Evolutionary conservation across 1,140 invertebrate species (phyloP).

Genomic region (Leucophenga varia): DNA sequence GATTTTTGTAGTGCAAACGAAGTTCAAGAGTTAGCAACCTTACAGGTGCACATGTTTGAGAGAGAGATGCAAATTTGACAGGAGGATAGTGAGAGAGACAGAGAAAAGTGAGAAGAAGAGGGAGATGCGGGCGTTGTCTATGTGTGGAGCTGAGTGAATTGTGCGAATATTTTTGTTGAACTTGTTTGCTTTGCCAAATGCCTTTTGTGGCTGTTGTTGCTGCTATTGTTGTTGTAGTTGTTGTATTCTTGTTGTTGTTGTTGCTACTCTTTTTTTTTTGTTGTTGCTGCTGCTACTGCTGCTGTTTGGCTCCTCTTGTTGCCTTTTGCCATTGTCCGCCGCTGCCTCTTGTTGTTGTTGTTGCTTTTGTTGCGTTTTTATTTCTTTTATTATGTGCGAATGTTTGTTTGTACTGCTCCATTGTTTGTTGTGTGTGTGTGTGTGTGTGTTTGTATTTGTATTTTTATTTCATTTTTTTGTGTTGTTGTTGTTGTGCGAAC

Average conservation of each 20-base stretch:
- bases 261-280: conserved; percentile 35
- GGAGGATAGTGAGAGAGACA: not conserved
- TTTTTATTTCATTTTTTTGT: conserved; percentile 10
- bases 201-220: conserved; percentile 25
- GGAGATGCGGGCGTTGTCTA: not conserved
- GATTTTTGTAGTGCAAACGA: too few species aligned
- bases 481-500: conserved; percentile 39
- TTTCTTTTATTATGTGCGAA: conserved; percentile 50
- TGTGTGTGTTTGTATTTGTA: too few species aligned
- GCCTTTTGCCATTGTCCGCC: conserved; percentile 43
- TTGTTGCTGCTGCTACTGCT: conserved; percentile 13
- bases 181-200: conserved; percentile 25
- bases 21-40: too few species aligned
- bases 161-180: conserved; percentile 25
- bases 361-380: conserved; percentile 36
- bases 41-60: too few species aligned
- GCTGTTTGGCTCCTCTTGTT: conserved; percentile 11
- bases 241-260: conserved; percentile 1
- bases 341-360: conserved; percentile 22
- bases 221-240: not conserved
- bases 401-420: conserved; percentile 45
- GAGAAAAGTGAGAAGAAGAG: not conserved
- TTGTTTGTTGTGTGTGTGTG: conserved; percentile 32
- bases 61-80: too few species aligned
- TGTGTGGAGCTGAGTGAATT: conserved; percentile 17